phyloP scores from a whole-genome alignment of 2,113 vertebrate genomes.

The Aldabrachelys gigantea region DNA sequence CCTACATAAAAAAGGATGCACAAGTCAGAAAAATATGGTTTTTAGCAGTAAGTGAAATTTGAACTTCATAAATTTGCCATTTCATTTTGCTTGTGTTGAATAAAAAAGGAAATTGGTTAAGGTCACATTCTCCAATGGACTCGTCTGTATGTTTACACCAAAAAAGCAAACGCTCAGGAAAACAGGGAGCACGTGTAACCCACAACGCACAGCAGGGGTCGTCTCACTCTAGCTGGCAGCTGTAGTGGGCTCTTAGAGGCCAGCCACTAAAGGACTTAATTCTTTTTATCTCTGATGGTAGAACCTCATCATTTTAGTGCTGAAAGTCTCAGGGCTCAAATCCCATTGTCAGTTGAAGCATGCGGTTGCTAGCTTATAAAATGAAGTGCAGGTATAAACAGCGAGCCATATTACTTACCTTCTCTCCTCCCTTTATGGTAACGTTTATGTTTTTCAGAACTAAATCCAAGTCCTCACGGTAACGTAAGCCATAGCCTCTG shows the following conservation, averaged over 20 bases:
- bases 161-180: not conserved
- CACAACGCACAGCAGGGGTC: not conserved
- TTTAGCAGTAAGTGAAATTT: not conserved
- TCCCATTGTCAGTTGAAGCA: not conserved
- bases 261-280: not conserved
- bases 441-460: constrained; percentile 88
- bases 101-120: not conserved
- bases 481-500: constrained; percentile 85
- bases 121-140: not conserved
- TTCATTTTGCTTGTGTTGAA: not conserved
- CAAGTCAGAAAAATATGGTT: not conserved
- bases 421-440: constrained; percentile 89
- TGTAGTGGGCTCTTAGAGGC: too few species aligned
- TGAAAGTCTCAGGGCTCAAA: not conserved
- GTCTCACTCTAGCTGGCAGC: not conserved
- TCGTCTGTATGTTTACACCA: not conserved
- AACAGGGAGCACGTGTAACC: not conserved
- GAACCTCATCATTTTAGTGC: not conserved
- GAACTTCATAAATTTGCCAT: not conserved
- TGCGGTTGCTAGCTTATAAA: not conserved
- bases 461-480: constrained; percentile 89
- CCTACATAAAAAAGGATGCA: not conserved
- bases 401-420: constrained; percentile 75
- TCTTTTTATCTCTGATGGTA: not conserved
- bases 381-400: accelerated